These are phyloP conservation scores for Triplophysa tibetana DNA, from an alignment of 2,113 vertebrate genomes.

Conservation along the genomic window DNA sequence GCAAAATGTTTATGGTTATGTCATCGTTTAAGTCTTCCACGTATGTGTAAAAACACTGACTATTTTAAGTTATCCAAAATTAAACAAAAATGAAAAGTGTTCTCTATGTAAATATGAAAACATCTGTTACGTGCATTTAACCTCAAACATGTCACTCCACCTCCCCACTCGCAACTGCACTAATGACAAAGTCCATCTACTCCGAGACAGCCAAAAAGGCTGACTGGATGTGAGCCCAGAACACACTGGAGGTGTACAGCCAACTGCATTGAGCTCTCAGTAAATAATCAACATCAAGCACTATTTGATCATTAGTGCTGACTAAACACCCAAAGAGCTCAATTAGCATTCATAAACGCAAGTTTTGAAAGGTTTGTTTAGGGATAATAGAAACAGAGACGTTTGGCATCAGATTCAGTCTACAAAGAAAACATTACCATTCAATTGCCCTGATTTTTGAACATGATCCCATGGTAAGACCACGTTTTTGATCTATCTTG, in stretches of 20 bases:
- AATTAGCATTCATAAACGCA: slow-evolving; percentile 34
- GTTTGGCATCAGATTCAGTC: background rate
- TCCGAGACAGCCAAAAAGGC: slow-evolving; percentile 35
- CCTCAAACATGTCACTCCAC: background rate
- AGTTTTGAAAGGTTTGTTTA: background rate
- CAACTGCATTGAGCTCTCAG: slow-evolving; percentile 16
- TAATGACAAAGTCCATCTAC: slow-evolving; percentile 7
- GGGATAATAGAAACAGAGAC: background rate
- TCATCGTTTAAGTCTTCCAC: background rate
- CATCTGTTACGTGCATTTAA: slow-evolving; percentile 1
- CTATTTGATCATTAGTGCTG: slow-evolving; percentile 32
- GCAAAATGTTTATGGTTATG: background rate
- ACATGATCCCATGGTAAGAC: background rate
- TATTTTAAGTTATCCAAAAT: background rate
- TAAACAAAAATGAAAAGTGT: background rate
- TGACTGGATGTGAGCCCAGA: slow-evolving; percentile 41
- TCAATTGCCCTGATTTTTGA: background rate
- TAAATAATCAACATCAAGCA: slow-evolving; percentile 31
- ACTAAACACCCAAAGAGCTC: slow-evolving; percentile 35
- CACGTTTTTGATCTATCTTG: background rate
- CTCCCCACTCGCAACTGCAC: background rate
- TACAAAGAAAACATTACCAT: background rate
- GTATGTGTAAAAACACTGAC: background rate
- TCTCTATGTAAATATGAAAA: background rate
- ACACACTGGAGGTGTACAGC: slow-evolving; percentile 38